phyloP scores from a whole-genome alignment of 2,113 vertebrate species.

The Zapus hudsonius region DNA sequence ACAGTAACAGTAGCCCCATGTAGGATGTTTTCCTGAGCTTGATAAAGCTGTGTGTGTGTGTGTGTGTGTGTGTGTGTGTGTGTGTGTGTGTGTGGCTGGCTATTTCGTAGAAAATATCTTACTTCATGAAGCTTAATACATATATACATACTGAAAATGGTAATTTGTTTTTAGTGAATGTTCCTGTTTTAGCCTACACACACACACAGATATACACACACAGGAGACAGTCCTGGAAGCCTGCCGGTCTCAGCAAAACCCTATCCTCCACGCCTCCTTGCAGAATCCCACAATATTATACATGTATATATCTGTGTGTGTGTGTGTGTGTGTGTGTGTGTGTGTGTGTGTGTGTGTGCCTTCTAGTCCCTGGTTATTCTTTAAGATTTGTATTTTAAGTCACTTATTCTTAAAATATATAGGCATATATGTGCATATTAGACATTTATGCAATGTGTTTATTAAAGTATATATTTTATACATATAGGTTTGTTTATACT shows the following conservation, averaged over 20 bases:
- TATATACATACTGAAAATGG: slow-evolving; percentile 26
- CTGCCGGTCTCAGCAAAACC: too few relatives aligned
- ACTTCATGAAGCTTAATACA: slow-evolving; percentile 1
- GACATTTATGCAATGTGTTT: background rate
- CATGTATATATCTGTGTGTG: too few relatives aligned
- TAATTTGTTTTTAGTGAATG: slow-evolving; percentile 40
- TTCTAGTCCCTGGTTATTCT: slow-evolving; percentile 24
- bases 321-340: too few relatives aligned
- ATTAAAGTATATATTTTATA: background rate
- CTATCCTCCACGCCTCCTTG: too few relatives aligned
- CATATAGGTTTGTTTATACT: slow-evolving; percentile 45
- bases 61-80: too few relatives aligned
- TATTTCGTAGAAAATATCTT: slow-evolving; percentile 39
- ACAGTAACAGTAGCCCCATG: background rate
- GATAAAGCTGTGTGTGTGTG: too few relatives aligned
- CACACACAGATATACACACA: too few relatives aligned
- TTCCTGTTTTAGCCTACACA: slow-evolving; percentile 20
- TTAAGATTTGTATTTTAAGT: slow-evolving; percentile 31
- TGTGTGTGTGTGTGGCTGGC: too few relatives aligned
- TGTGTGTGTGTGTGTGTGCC: too few relatives aligned
- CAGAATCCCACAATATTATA: too few relatives aligned
- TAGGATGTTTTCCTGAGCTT: slow-evolving; percentile 33
- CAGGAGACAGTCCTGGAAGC: too few relatives aligned
- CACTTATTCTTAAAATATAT: slow-evolving; percentile 47
- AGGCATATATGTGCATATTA: background rate